Evolutionary conservation across 2,113 vertebrate genomes (phyloP), one percentile per base, ranked within the genome.

Genomic region (Alethe castanea): DNA sequence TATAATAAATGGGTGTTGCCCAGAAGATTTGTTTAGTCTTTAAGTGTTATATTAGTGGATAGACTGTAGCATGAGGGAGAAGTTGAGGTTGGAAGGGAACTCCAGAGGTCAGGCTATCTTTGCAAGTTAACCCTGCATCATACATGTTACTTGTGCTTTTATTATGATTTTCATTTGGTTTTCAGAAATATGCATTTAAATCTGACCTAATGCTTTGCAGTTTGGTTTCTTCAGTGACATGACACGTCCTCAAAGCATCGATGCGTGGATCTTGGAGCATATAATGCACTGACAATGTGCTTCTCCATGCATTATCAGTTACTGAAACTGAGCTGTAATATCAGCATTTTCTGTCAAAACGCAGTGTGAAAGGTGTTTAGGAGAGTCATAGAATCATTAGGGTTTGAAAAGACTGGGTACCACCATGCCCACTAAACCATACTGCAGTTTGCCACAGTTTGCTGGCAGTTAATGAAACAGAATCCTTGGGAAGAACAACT

Each of bases 181-280:
- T 89, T 94, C n/a, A 52, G 61, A 71, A 92, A 67, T 65, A 60
- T 0, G 7, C 3, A 11, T 79, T 84, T 71, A 70, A 60, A 40
- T 87, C 36, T 92, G 40, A 65, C 40, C 12, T 64, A 54, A 40
- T 76, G 35, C 56, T 81, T 82, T 78, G 40, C 52, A 25, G 7
- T 77, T 19, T 74, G 22, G n/a, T 12, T 60, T 90, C 24, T 78
- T 91, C 53, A 19, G 5, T 44, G 57, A 13, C 33, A 12, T 47
- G 31, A 36, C 10, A 35, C 15, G 50, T 42, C 29, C 42, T 83
- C 29, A 86, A 50, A 77, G 44, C 44, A 48, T 66, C 64, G 35
- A 0, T 45, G 8, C 1, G 0, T 81, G 19, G 13, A n/a, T 52
- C 35, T 92, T 77, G 36, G 60, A 47, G 8, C 5, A 0, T 74